Percentiles rank a stretch among this genome's conserved stretches.
These are phyloP conservation scores for Corydoras sp. DNA, from an alignment of 2,113 vertebrate genomes.

Conservation along the genomic window DNA sequence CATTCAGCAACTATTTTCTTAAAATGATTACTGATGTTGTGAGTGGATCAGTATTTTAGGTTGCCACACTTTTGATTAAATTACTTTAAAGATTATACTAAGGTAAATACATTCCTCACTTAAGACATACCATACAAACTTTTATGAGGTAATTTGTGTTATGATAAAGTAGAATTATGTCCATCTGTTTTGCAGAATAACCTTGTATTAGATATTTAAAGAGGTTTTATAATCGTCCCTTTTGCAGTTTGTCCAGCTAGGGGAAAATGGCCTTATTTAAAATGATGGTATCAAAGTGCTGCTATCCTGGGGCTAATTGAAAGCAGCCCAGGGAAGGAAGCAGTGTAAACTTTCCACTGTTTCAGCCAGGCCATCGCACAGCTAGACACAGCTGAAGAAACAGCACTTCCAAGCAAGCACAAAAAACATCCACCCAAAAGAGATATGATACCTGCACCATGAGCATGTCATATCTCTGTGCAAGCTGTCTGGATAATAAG, in stretches of 20 bases:
- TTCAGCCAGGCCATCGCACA: neutral
- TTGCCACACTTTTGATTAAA: neutral
- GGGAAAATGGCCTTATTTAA: conserved; percentile 23
- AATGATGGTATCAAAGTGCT: conserved; percentile 20
- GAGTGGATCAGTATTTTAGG: too few relatives aligned
- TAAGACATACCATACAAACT: neutral
- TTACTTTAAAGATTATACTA: neutral
- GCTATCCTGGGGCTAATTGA: conserved; percentile 16
- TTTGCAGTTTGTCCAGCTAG: conserved; percentile 13
- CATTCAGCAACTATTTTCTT: too few relatives aligned
- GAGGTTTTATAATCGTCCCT: conserved; percentile 8
- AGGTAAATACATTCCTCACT: neutral
- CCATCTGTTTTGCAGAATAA: conserved; percentile 16
- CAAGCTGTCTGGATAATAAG: neutral
- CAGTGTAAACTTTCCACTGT: neutral
- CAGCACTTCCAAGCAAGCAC: conserved; percentile 4
- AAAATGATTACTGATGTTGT: too few relatives aligned
- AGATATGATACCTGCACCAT: neutral
- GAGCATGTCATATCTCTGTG: too few relatives aligned
- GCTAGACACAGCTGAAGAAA: conserved; percentile 26
- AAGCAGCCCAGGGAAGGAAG: conserved; percentile 22
- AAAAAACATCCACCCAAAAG: neutral
- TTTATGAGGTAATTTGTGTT: conserved; percentile 4
- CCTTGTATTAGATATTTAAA: conserved; percentile 12
- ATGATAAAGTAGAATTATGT: neutral